A percentile compares a stretch with the other conserved stretches of the same genome.
phyloP scores from a whole-genome alignment of 1,140 invertebrate genomes.

The Drosophila mauritiana region DNA sequence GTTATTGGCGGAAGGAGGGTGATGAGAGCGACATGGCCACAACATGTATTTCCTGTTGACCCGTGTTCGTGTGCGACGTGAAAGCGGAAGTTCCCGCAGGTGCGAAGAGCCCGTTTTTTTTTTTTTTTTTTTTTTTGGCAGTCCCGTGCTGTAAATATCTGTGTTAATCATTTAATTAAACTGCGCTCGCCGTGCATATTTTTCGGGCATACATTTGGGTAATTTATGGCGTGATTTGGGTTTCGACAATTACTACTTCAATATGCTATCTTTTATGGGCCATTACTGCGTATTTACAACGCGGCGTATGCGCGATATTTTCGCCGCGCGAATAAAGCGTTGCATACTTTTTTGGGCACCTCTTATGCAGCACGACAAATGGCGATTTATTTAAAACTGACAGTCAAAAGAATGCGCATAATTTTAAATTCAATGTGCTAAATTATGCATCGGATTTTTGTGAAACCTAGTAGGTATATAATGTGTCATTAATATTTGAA shows the following conservation, averaged over 20 bases:
- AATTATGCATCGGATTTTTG: neutral
- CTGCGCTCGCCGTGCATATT: conserved; percentile 42
- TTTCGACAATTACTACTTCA: conserved; percentile 46
- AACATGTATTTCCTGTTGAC: conserved; percentile 64
- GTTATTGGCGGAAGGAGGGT: neutral
- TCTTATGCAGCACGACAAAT: conserved; percentile 1
- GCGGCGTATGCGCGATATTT: conserved; percentile 41
- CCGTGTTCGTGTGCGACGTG: conserved; percentile 49
- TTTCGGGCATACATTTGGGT: conserved; percentile 51
- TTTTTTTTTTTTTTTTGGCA: conserved; percentile 22
- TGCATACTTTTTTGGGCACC: conserved; percentile 4
- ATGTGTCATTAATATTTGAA: neutral
- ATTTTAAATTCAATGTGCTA: neutral
- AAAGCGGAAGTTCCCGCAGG: conserved; percentile 51
- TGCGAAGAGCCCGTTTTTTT: conserved; percentile 32
- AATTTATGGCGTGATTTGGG: conserved; percentile 42
- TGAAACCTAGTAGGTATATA: too few species aligned
- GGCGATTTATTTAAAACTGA: neutral
- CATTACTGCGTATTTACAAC: conserved; percentile 31
- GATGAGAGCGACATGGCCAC: conserved; percentile 49
- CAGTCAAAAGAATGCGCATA: neutral
- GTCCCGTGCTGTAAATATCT: conserved; percentile 65
- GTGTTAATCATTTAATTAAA: conserved; percentile 83
- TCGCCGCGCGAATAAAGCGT: neutral
- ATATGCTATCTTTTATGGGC: conserved; percentile 55